A percentile compares a stretch with the other conserved stretches of the same genome.
These are phyloP conservation scores for Lutraria rhynchaena DNA, from an alignment of 1,140 invertebrate species.

Conservation along the genomic window DNA sequence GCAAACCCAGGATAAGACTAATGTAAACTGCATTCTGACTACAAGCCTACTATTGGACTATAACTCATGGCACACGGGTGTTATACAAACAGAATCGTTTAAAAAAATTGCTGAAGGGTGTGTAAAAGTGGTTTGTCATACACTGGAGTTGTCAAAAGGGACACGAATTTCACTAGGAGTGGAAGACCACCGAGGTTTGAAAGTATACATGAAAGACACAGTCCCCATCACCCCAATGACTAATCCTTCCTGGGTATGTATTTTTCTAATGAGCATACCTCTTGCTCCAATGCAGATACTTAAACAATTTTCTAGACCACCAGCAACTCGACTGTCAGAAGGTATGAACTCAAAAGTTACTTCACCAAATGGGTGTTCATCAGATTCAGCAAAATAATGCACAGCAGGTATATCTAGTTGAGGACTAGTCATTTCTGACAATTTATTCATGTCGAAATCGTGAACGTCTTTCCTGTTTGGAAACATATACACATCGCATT, in stretches of 20 bases:
- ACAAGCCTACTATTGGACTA: slow-evolving; percentile 26
- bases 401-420: not conserved
- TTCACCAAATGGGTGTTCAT: slow-evolving; percentile 23
- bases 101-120: not conserved
- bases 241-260: slow-evolving; percentile 48
- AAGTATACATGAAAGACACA: slow-evolving; percentile 34
- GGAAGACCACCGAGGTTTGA: not conserved
- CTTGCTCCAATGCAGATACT: slow-evolving; percentile 17
- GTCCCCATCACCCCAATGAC: slow-evolving; percentile 62
- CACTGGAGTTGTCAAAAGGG: slow-evolving; percentile 56
- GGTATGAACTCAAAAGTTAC: slow-evolving; percentile 45
- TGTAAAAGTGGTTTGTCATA: too few species aligned
- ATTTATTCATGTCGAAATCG: not conserved
- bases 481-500: slow-evolving; percentile 49
- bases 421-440: not conserved
- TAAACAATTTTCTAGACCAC: slow-evolving; percentile 38
- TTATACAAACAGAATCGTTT: slow-evolving; percentile 45
- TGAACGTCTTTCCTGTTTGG: slow-evolving; percentile 9
- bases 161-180: slow-evolving; percentile 36
- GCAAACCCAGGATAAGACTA: slow-evolving; percentile 55
- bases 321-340: slow-evolving; percentile 42
- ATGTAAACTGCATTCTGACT: slow-evolving; percentile 61
- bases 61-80: slow-evolving; percentile 44
- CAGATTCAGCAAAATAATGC: slow-evolving; percentile 52
- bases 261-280: slow-evolving; percentile 62